Evolutionary conservation across 30 jellyfish, hydroid and myxozoan species (phyloP).

Genomic region (Hydractinia echinata): DNA sequence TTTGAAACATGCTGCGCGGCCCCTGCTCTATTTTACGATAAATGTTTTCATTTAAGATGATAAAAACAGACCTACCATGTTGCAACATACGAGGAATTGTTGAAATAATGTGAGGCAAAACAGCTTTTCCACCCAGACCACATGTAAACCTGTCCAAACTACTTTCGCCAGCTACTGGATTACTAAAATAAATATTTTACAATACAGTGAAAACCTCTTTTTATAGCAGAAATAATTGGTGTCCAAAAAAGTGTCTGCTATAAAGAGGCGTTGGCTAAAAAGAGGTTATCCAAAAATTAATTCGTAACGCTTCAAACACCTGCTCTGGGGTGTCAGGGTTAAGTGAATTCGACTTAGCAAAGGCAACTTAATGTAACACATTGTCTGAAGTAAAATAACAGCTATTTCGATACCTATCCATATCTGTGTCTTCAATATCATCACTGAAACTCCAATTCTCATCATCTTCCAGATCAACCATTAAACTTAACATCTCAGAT

Average conservation of each 20-base stretch:
- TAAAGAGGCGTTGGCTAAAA: no score
- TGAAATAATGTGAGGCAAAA: conserved; percentile 78
- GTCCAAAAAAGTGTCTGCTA: no score
- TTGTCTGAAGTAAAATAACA: no score
- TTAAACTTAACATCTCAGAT: conserved; percentile 91
- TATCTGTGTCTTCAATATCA: conserved; percentile 81
- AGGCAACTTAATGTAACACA: no score
- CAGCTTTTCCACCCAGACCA: conserved; percentile 95
- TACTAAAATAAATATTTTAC: conserved; percentile 39
- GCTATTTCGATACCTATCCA: conserved; percentile 57
- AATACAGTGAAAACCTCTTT: no score
- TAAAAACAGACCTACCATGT: conserved; percentile 49
- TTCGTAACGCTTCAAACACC: no score
- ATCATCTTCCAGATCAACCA: conserved; percentile 97
- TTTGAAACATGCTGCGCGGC: not conserved
- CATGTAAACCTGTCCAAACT: conserved; percentile 97
- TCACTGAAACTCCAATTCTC: conserved; percentile 81
- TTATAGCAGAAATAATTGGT: no score
- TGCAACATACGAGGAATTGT: conserved; percentile 83
- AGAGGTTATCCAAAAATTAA: no score
- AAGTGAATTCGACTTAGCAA: no score
- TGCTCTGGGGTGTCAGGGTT: no score
- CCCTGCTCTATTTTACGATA: not conserved
- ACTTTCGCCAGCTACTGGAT: conserved; percentile 98
- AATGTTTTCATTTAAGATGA: not conserved